A percentile compares a stretch with the other conserved stretches of the same genome.
These are phyloP conservation scores for Tachycineta bicolor DNA, from an alignment of 2,113 vertebrate species.

Conservation along the genomic window DNA sequence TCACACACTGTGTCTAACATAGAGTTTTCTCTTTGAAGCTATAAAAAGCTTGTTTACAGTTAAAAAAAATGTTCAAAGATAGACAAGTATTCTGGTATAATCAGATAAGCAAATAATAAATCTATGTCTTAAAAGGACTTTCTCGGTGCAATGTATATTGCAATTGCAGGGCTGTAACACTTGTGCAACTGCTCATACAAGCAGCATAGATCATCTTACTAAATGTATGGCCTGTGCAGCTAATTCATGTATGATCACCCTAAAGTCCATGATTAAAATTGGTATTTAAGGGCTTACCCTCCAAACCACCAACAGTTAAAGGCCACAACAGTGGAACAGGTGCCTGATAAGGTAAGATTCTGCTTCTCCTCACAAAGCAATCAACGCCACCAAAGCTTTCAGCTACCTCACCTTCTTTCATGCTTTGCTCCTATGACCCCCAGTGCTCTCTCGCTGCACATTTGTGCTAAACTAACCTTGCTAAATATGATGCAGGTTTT, in stretches of 20 bases:
- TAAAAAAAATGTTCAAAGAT: background rate
- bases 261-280: background rate
- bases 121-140: background rate
- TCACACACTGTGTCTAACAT: background rate
- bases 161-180: background rate
- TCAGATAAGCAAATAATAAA: background rate
- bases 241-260: background rate
- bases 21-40: background rate
- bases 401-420: background rate
- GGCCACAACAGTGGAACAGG: background rate
- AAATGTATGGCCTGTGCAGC: background rate
- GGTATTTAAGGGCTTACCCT: background rate
- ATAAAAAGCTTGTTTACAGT: background rate
- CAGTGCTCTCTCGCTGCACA: rapidly evolving
- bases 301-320: background rate
- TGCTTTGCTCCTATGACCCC: background rate
- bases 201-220: background rate
- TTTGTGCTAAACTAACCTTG: background rate
- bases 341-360: background rate
- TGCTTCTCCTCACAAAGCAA: background rate
- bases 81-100: background rate
- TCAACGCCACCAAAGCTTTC: background rate
- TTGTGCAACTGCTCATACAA: background rate
- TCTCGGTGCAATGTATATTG: background rate
- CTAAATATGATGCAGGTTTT: background rate